phyloP scores from a whole-genome alignment of 2,113 vertebrate species.

The Pan troglodytes region DNA sequence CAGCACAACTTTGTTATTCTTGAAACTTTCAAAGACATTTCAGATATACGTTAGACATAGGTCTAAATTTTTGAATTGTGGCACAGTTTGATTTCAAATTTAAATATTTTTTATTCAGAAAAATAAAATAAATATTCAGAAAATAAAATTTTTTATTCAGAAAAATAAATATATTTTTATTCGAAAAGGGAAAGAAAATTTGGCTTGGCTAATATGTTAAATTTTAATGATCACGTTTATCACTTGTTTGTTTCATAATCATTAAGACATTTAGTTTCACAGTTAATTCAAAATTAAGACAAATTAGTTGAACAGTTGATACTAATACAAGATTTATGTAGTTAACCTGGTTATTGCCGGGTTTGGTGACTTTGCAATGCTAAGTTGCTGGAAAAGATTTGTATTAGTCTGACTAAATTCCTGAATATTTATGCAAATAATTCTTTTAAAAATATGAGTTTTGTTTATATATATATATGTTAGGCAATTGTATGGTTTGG shows the following conservation, averaged over 20 bases:
- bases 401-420: background rate
- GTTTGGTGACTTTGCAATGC: background rate
- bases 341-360: background rate
- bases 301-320: background rate
- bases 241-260: background rate
- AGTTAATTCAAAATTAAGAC: background rate
- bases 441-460: background rate
- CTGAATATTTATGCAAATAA: background rate
- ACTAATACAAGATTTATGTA: background rate
- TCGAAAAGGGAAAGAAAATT: slow-evolving; percentile 20
- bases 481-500: background rate
- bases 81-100: background rate
- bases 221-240: slow-evolving; percentile 23
- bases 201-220: background rate
- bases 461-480: background rate
- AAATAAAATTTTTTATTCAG: background rate
- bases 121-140: background rate
- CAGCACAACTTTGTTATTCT: background rate
- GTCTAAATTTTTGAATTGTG: background rate
- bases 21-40: slow-evolving; percentile 1
- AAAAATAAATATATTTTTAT: background rate
- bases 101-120: background rate
- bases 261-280: background rate
- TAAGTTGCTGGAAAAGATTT: slow-evolving; percentile 6
- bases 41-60: background rate